A percentile compares a stretch with the other conserved stretches of the same genome.
phyloP scores from a whole-genome alignment of 2,888 invertebrate species.

The Acleris cristana region DNA sequence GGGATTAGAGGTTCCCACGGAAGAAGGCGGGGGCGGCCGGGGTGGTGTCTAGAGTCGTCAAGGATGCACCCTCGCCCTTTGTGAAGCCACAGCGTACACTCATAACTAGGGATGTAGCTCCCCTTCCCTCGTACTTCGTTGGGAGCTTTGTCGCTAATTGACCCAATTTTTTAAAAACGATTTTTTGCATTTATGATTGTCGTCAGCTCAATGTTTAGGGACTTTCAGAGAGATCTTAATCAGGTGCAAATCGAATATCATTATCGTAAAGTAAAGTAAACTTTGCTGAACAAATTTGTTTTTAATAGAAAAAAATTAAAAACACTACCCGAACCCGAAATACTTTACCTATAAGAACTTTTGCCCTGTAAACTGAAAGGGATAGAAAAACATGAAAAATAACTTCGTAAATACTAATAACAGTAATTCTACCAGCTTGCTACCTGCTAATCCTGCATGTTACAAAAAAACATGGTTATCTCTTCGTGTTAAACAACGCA shows the following conservation, averaged over 20 bases:
- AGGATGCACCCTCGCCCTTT: conserved; percentile 67
- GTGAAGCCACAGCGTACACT: conserved; percentile 59
- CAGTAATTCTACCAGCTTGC: no score
- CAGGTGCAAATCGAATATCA: conserved; percentile 48
- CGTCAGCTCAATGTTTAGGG: conserved; percentile 2
- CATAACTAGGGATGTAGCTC: conserved; percentile 57
- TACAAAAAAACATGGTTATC: conserved; percentile 1
- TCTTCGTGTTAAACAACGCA: conserved; percentile 14
- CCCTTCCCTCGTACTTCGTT: conserved; percentile 60
- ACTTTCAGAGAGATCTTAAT: conserved; percentile 52
- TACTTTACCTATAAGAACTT: no score
- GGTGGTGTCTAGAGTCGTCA: conserved; percentile 55
- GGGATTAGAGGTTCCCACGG: conserved; percentile 40
- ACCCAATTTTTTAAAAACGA: conserved; percentile 66
- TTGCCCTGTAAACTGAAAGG: no score
- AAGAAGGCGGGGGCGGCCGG: conserved; percentile 49
- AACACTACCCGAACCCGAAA: no score
- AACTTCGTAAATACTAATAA: no score
- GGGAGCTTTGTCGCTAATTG: conserved; percentile 70
- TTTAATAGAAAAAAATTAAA: no score
- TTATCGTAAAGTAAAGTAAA: conserved; percentile 36
- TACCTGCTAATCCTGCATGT: no score
- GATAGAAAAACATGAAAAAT: no score
- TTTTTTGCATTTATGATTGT: conserved; percentile 52
- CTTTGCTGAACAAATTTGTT: neutral